Base-by-base conservation (phyloP, 2,113 vertebrate genomes). In the Takifugu bimaculatus region DNA sequence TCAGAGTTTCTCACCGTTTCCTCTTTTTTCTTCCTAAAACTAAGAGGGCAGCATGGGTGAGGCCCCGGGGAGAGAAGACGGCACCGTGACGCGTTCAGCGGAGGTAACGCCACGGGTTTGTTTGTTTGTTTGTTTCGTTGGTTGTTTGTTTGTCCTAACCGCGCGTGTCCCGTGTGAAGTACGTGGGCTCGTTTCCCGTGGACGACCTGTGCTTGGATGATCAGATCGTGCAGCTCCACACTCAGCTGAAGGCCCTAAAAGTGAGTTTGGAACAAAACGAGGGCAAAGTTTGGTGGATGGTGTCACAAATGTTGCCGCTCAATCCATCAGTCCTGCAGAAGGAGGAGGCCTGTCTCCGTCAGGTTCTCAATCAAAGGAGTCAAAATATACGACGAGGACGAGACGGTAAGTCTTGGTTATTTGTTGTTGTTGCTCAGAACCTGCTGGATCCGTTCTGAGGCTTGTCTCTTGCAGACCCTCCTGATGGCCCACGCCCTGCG, bases 401-500 rank as follows among this genome's bases (percentile, higher is more conserved):
- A 94, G 10, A 93, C 91, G 81, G 95, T 97, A 52, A 77, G 80
- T 10, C n/a, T 44, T 0, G 29, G 25, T 49, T 2, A 1, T 52
- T 26, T 6, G 3, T 50, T 5, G 45, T 12, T n/a, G n/a, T 2
- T n/a, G n/a, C 13, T 48, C 13, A n/a, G 13, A 3, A 13, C 44
- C 51, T 6, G 25, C 51, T 29, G 1, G 51, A 1, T 20, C 20
- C 20, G 20, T 15, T 6, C n/a, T 0, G 20, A 63, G 15, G 45
- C 13, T 55, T 10, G 2, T 49, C 32, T 2, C 53, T 45, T 29
- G 0, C 88, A 98, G 96, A 92, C 80, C 0, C 92, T 97, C 50
- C 92, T 98, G 65, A 98, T 98, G 96, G 96, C 96, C 0, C 96
- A 98, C 0, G 94, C 94, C 0, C 88, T 98, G 29, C 87, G 83